Base-by-base conservation (phyloP, 2,797 vertebrate species). In the Chaunax sp. region DNA sequence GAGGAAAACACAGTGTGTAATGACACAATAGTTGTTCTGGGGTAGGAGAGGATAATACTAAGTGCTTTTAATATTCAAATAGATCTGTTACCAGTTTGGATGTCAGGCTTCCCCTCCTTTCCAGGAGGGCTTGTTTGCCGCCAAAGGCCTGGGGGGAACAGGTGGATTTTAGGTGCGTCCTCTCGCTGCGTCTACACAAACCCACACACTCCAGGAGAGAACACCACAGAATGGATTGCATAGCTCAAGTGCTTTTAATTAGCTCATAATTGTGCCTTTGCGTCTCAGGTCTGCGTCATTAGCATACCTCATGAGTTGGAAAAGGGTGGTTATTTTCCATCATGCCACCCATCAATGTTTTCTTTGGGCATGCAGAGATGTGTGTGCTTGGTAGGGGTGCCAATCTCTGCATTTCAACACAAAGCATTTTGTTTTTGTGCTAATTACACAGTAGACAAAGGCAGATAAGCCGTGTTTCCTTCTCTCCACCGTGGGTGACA, bases 401-500 rank as follows among this genome's bases (percentile, higher is more conserved):
- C 78, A 61, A 72, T 61, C 44, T 76, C 73, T 63, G 57, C 75
- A 70, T 88, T 92, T 91, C 82, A 90, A 89, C 87, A 89, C 81
- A 75, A 81, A 77, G 65, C 75, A 68, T 86, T 88, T 86, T 73
- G 83, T 89, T 89, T 85, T 72, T 72, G 77, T 25, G 59, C 59
- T 93, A 92, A 90, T 93, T 90, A 86, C 87, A 87, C 11, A 43
- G 75, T 80, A 78, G 74, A 85, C 69, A 63, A 84, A 85, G 80
- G 83, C 77, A 88, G 83, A 87, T 84, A 75, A 75, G 78, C 54
- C 70, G 47, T 0, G 51, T 52, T 80, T 72, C 84, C 69, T 73
- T 75, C 66, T 56, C 71, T 64, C 41, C 72, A 79, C 81, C 73
- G 85, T 25, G 76, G 78, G 83, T 92, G 93, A 92, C 93, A 92